Percentiles rank a stretch among this genome's conserved stretches.
These are phyloP conservation scores for Penaeus indicus DNA, from an alignment of 1,140 invertebrate species.

Conservation along the genomic window DNA sequence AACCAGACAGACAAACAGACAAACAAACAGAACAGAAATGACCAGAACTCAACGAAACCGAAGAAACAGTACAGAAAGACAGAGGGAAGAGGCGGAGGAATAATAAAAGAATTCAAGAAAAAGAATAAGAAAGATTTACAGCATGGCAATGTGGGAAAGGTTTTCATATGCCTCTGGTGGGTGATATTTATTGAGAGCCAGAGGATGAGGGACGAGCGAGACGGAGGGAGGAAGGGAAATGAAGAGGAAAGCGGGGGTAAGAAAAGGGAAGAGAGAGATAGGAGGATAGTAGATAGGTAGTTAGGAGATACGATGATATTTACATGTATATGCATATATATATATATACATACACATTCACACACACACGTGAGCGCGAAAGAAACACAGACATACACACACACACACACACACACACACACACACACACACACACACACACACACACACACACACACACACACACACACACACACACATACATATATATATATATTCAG, in stretches of 20 bases:
- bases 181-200: no score
- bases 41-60: no score
- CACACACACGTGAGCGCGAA: neutral
- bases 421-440: conserved; percentile 18
- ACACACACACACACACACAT: neutral
- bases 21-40: neutral
- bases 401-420: conserved; percentile 11
- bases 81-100: no score
- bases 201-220: no score
- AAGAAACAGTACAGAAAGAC: no score
- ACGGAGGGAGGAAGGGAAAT: no score
- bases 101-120: no score
- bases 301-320: neutral
- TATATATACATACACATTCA: conserved; percentile 8
- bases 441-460: conserved; percentile 16
- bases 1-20: no score
- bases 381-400: neutral
- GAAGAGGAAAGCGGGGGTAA: neutral
- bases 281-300: neutral
- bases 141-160: no score
- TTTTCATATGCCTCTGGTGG: no score
- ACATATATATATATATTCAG: no score
- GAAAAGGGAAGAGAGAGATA: neutral
- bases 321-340: conserved; percentile 6
- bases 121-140: no score